Conservation (phyloP, 1,140 invertebrate genomes). For the Agraylea sexmaculata region DNA sequence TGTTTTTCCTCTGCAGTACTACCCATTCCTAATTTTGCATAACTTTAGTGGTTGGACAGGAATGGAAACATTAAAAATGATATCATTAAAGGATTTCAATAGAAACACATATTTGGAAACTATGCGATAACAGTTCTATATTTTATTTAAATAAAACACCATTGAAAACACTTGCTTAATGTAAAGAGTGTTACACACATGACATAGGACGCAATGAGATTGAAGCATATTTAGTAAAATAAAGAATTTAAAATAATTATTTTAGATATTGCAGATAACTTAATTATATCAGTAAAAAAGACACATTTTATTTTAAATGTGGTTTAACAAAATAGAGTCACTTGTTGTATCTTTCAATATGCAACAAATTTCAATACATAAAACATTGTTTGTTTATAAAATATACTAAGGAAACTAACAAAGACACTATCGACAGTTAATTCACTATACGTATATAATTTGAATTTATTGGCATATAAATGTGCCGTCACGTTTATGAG, state of each 20-base stretch:
- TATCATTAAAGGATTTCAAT: constrained; percentile 5
- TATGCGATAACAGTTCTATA: constrained; percentile 23
- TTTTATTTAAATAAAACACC: constrained; percentile 23
- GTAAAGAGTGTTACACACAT: constrained; percentile 20
- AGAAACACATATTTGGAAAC: constrained; percentile 21
- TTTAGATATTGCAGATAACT: background rate
- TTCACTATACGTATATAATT: no score
- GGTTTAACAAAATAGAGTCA: background rate
- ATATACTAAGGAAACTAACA: constrained; percentile 18
- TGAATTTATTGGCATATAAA: no score
- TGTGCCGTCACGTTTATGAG: no score
- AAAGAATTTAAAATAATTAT: constrained; percentile 19
- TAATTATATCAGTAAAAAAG: background rate
- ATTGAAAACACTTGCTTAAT: constrained; percentile 22
- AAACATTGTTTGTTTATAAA: constrained; percentile 12
- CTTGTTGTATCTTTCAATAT: no score
- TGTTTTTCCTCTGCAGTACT: no score
- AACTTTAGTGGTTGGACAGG: no score
- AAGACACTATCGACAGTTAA: constrained; percentile 16
- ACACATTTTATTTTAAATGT: background rate
- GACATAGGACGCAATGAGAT: constrained; percentile 22
- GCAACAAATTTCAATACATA: no score
- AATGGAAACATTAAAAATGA: no score
- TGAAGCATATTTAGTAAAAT: no score
- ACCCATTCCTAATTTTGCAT: no score